phyloP scores from a whole-genome alignment of 2,113 vertebrate species.

The Struthidea cinerea region DNA sequence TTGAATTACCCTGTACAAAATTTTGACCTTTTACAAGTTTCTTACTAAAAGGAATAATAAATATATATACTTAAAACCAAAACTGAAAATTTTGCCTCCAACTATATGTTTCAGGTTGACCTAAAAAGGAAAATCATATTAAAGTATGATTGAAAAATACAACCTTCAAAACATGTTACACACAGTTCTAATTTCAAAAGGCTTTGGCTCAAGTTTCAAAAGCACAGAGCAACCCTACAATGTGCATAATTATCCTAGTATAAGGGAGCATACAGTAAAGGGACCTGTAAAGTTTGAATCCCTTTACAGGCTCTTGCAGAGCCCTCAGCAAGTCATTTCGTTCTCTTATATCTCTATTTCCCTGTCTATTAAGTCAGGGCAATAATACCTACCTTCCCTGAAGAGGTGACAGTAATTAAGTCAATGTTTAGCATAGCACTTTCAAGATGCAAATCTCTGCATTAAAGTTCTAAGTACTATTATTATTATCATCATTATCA shows the following conservation, averaged over 20 bases:
- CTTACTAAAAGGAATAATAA: background rate
- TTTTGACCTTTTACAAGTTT: background rate
- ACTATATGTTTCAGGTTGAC: background rate
- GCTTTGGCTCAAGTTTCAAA: background rate
- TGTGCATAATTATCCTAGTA: background rate
- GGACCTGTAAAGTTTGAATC: constrained; percentile 35
- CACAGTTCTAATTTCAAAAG: constrained; percentile 3
- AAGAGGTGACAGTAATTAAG: constrained; percentile 67
- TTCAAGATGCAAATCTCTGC: constrained; percentile 61
- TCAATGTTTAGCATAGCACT: constrained; percentile 64
- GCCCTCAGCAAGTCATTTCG: constrained; percentile 39
- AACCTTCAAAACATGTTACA: background rate
- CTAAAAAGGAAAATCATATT: background rate
- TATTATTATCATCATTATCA: constrained; percentile 56
- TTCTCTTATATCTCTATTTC: constrained; percentile 50
- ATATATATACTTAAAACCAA: background rate
- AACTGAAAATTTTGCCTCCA: background rate
- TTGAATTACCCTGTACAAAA: background rate
- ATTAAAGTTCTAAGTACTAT: constrained; percentile 57
- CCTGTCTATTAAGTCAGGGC: constrained; percentile 34
- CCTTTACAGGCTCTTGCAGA: background rate
- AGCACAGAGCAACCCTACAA: constrained; percentile 13
- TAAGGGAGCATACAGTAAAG: background rate
- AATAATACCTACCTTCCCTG: constrained; percentile 47
- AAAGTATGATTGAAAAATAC: background rate